Conservation (phyloP, 1,140 invertebrate genomes). For the Spodoptera litura region DNA sequence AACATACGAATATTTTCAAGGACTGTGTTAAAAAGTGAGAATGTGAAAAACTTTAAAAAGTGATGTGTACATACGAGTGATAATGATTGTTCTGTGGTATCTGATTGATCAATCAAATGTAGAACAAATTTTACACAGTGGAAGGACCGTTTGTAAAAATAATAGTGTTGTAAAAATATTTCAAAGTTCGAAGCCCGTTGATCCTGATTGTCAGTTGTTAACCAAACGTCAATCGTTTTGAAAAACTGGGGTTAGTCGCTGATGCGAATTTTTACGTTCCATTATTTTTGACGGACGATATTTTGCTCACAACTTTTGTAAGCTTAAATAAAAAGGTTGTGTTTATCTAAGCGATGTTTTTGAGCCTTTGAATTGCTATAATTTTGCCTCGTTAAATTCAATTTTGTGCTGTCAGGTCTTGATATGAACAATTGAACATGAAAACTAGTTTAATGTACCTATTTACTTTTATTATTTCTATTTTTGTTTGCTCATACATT, state of each 20-base stretch:
- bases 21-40: neutral
- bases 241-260: constrained; percentile 19
- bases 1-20: constrained; percentile 18
- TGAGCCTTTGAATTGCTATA: no score
- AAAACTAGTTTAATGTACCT: no score
- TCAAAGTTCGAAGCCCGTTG: constrained; percentile 6
- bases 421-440: no score
- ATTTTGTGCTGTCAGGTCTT: no score
- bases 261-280: neutral
- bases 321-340: no score
- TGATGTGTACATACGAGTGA: neutral
- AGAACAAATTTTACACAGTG: neutral
- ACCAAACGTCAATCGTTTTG: constrained; percentile 28
- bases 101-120: constrained; percentile 2
- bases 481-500: no score
- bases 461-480: no score
- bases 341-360: no score
- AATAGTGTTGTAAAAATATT: constrained; percentile 31
- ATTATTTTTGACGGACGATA: constrained; percentile 18
- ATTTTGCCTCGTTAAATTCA: no score
- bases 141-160: constrained; percentile 32
- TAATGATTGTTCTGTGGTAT: neutral
- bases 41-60: neutral
- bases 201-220: constrained; percentile 35
- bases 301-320: no score